These are phyloP conservation scores for Florisuga fusca DNA, from an alignment of 2,797 vertebrate genomes.

Conservation along the genomic window DNA sequence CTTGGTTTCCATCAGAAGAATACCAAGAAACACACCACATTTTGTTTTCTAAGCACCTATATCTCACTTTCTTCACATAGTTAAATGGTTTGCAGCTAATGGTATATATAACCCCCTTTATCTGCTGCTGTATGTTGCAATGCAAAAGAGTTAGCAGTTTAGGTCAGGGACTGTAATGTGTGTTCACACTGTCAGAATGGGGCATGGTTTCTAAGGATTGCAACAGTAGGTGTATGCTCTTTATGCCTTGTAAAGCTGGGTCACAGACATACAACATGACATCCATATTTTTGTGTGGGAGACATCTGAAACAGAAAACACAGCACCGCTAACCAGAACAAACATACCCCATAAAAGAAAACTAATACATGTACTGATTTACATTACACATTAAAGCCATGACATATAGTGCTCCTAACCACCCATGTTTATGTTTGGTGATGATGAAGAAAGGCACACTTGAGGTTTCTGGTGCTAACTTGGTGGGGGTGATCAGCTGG, in stretches of 20 bases:
- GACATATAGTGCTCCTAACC: neutral
- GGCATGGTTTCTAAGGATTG: too few relatives aligned
- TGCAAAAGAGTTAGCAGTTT: neutral
- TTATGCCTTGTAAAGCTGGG: too few relatives aligned
- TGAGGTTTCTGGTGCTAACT: neutral
- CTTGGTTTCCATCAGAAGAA: neutral
- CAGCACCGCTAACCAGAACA: neutral
- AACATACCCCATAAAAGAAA: rapidly evolving
- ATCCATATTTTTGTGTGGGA: neutral
- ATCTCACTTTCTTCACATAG: neutral
- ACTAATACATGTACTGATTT: neutral
- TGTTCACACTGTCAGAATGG: neutral
- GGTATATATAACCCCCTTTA: neutral
- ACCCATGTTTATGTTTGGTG: neutral
- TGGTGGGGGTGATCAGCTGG: neutral
- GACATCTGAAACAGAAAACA: neutral
- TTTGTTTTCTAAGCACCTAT: neutral
- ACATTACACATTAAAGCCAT: neutral
- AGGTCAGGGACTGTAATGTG: neutral
- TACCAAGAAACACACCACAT: neutral
- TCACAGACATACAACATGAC: neutral
- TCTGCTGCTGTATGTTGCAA: neutral
- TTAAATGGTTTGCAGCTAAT: neutral
- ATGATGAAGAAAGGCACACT: neutral
- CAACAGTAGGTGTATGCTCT: too few relatives aligned